phyloP scores from a whole-genome alignment of 2,888 invertebrate species.

The Colletes collaris region DNA sequence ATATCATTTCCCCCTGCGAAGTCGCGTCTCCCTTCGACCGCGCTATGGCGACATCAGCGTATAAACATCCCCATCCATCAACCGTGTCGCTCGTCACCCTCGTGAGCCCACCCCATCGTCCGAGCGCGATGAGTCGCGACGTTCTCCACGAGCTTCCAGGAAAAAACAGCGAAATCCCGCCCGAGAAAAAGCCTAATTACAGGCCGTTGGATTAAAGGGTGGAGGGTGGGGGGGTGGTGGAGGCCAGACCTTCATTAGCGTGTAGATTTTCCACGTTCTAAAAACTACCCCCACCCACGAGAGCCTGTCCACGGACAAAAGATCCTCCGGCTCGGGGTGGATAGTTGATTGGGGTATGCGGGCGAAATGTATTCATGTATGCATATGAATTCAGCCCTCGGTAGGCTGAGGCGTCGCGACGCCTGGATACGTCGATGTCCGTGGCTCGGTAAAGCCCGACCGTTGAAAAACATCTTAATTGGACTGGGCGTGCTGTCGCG shows the following conservation, averaged over 20 bases:
- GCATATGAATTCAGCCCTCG: conserved; percentile 80
- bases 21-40: not conserved
- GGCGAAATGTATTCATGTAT: conserved; percentile 82
- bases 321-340: conserved; percentile 45
- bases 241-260: conserved; percentile 49
- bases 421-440: conserved; percentile 72
- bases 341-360: conserved; percentile 79
- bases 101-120: no score
- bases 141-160: not conserved
- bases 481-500: conserved; percentile 69
- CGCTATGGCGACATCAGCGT: not conserved
- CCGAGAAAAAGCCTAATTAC: conserved; percentile 40
- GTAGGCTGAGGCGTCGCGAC: conserved; percentile 62
- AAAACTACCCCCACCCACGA: conserved; percentile 40
- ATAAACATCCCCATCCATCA: conserved; percentile 47
- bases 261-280: conserved; percentile 55
- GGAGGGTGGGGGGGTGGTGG: not conserved
- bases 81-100: conserved; percentile 24
- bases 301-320: conserved; percentile 40
- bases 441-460: conserved; percentile 58
- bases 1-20: no score
- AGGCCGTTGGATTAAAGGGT: conserved; percentile 22
- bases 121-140: conserved; percentile 20
- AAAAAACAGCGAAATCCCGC: conserved; percentile 18
- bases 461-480: conserved; percentile 79